A percentile compares a stretch with the other conserved stretches of the same genome.
Conservation (phyloP, 2,888 invertebrate genomes). For the Sisyra nigra region DNA sequence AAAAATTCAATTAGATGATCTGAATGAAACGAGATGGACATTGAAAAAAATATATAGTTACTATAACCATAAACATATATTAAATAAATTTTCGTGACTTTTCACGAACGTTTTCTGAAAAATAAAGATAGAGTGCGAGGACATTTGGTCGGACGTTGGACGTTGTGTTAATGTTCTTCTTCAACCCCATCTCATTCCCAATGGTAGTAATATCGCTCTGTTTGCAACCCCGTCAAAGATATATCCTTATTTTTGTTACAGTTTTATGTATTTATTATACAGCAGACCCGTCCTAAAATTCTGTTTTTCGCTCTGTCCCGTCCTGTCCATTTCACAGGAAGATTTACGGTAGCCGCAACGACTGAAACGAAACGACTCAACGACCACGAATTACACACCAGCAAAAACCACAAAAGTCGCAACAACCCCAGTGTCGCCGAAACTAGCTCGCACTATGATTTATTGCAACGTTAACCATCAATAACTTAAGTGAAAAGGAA, state of each 20-base stretch:
- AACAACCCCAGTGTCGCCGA: not conserved
- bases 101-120: not conserved
- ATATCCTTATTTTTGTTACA: slow-evolving; percentile 30
- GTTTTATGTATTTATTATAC: slow-evolving; percentile 33
- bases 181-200: not conserved
- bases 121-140: too few species aligned
- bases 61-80: slow-evolving; percentile 1
- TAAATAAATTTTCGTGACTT: slow-evolving; percentile 1
- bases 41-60: not conserved
- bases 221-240: slow-evolving; percentile 13
- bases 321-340: not conserved
- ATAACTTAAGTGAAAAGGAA: too few species aligned
- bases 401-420: not conserved
- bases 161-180: not conserved
- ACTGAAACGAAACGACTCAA: not conserved
- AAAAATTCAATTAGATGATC: too few species aligned
- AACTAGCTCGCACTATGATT: not conserved
- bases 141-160: not conserved
- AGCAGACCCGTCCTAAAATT: slow-evolving; percentile 15
- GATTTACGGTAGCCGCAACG: slow-evolving; percentile 1
- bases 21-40: too few species aligned
- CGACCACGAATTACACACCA: not conserved
- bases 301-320: not conserved
- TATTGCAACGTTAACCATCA: too few species aligned
- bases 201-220: not conserved